phyloP scores from a whole-genome alignment of 2,797 vertebrate species.

The Sebastes wilsoni region DNA sequence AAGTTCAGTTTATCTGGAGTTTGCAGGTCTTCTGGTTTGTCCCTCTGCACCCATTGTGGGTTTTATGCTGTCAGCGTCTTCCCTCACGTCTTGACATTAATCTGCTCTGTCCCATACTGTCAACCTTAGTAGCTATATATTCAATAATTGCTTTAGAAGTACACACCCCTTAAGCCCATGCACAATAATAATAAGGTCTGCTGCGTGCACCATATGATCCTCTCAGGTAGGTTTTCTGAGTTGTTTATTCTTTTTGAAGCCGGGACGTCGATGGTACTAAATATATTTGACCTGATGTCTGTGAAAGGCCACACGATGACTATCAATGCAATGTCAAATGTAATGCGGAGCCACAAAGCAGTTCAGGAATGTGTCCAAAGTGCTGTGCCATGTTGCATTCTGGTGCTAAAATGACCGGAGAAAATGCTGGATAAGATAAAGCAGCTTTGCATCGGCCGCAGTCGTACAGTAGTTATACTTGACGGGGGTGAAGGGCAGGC shows the following conservation, averaged over 20 bases:
- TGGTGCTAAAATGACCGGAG: constrained; percentile 67
- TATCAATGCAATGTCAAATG: constrained; percentile 77
- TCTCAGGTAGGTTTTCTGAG: constrained; percentile 27
- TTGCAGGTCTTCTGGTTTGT: constrained; percentile 34
- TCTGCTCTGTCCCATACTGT: constrained; percentile 56
- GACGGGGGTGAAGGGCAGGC: constrained; percentile 33
- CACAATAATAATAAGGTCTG: constrained; percentile 35
- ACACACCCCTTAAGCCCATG: constrained; percentile 57
- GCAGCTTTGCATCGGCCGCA: constrained; percentile 41
- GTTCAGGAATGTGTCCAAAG: constrained; percentile 68
- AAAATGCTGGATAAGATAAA: constrained; percentile 61
- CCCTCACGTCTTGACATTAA: constrained; percentile 50
- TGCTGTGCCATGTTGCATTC: constrained; percentile 64
- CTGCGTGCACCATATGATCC: constrained; percentile 30
- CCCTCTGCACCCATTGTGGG: constrained; percentile 35
- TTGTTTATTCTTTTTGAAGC: constrained; percentile 41
- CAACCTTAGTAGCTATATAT: constrained; percentile 59
- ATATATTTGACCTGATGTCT: constrained; percentile 54
- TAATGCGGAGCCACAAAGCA: constrained; percentile 73
- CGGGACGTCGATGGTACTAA: background rate
- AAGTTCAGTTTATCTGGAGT: constrained; percentile 34
- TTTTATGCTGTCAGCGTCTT: constrained; percentile 53
- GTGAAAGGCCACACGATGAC: constrained; percentile 50
- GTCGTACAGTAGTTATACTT: constrained; percentile 24
- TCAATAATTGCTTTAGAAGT: constrained; percentile 69